Evolutionary conservation across 2,797 vertebrate species (phyloP).

Genomic region (Pelochelys cantorii): DNA sequence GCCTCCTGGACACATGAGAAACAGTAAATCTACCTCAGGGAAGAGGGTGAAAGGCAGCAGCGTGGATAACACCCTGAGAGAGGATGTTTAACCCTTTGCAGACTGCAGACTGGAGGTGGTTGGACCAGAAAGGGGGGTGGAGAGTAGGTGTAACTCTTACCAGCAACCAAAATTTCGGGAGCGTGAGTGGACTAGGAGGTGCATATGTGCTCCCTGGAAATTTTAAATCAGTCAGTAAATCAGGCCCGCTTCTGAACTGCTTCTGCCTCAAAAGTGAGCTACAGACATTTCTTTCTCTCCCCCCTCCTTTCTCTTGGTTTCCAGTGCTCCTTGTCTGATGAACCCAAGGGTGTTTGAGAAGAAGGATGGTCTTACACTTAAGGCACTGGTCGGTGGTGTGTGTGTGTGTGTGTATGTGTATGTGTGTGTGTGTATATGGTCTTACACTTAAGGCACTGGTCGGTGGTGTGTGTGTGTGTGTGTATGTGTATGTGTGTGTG

Average conservation of each 20-base stretch:
- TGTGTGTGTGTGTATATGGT: too few relatives aligned
- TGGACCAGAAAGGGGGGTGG: fast-evolving
- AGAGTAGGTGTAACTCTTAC: neutral
- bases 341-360: fast-evolving
- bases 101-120: neutral
- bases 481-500: too few relatives aligned
- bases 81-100: neutral
- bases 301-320: neutral
- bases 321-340: neutral
- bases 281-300: neutral
- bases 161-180: neutral
- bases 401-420: neutral
- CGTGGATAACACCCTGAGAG: fast-evolving
- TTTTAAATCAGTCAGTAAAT: neutral
- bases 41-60: neutral
- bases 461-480: too few relatives aligned
- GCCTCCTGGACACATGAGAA: fast-evolving
- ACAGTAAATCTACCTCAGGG: neutral
- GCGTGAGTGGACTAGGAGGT: neutral
- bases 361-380: neutral
- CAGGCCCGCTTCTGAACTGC: neutral
- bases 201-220: neutral
- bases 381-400: neutral
- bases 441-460: too few relatives aligned
- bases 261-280: neutral